Evolutionary conservation across 2,113 vertebrate species (phyloP).

Genomic region (Leuciscus idus): DNA sequence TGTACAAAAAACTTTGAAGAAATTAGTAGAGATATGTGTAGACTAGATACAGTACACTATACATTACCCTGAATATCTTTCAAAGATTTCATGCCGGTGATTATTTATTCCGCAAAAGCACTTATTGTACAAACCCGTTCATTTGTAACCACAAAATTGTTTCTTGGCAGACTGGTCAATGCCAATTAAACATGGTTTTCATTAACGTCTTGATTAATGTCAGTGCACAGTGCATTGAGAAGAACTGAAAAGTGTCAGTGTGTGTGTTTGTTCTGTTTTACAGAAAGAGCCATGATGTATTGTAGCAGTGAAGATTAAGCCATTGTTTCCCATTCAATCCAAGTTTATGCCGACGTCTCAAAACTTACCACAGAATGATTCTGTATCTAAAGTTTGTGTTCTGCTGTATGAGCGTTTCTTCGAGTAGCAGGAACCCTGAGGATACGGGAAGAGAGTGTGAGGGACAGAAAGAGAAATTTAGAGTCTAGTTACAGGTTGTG

Average conservation of each 20-base stretch:
- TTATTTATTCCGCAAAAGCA: not conserved
- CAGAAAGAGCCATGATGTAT: constrained; percentile 10
- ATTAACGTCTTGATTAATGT: not conserved
- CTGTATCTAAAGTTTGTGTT: constrained; percentile 37
- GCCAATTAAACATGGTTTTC: not conserved
- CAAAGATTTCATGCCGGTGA: not conserved
- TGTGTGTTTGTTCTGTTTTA: constrained; percentile 42
- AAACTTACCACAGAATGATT: constrained; percentile 17
- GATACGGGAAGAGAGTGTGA: constrained; percentile 23
- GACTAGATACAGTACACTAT: too few relatives aligned
- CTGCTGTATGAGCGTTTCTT: constrained; percentile 53
- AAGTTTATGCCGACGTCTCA: constrained; percentile 33
- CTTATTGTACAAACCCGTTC: too few relatives aligned
- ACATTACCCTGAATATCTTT: too few relatives aligned
- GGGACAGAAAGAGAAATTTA: constrained; percentile 14
- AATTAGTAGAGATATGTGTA: not conserved
- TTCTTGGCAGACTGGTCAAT: not conserved
- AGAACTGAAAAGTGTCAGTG: constrained; percentile 43
- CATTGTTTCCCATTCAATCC: constrained; percentile 35
- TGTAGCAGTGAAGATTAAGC: constrained; percentile 40
- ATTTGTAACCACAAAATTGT: not conserved
- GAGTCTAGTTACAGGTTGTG: constrained; percentile 11
- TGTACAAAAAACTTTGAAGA: not conserved
- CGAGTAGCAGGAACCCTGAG: constrained; percentile 9
- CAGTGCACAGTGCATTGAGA: not conserved